These are phyloP conservation scores for Isoperla grammatica DNA, from an alignment of 2,888 invertebrate species.

Conservation along the genomic window DNA sequence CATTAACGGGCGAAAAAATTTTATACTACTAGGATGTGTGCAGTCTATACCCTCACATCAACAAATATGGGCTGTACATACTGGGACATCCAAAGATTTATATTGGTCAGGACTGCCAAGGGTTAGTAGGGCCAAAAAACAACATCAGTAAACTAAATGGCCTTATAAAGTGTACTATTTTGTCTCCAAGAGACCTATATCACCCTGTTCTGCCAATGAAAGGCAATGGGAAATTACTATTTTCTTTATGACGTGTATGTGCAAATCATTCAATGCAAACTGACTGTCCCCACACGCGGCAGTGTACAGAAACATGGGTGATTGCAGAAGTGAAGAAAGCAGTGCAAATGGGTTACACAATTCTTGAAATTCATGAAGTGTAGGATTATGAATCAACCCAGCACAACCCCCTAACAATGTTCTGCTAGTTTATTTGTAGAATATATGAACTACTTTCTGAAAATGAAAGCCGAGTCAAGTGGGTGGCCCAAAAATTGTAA, in stretches of 20 bases:
- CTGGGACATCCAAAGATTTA: conserved; percentile 36
- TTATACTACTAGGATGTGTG: conserved; percentile 34
- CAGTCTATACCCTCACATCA: conserved; percentile 36
- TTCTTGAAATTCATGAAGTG: not conserved
- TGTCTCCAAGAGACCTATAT: conserved; percentile 31
- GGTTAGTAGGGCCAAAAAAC: not conserved
- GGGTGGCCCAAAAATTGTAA: conserved; percentile 34
- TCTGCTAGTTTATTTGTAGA: conserved; percentile 37
- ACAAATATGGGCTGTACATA: conserved; percentile 36
- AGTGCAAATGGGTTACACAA: not conserved
- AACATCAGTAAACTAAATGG: conserved; percentile 30
- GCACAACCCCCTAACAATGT: not conserved
- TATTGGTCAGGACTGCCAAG: not conserved
- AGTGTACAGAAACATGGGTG: conserved; percentile 37
- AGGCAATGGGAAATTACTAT: not conserved
- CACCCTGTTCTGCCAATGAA: not conserved
- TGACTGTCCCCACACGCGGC: conserved; percentile 19
- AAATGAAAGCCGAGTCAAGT: conserved; percentile 36
- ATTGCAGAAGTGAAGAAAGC: conserved; percentile 39
- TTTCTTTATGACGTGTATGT: not conserved
- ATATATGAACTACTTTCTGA: conserved; percentile 38
- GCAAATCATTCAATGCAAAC: conserved; percentile 19
- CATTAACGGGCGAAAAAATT: conserved; percentile 32
- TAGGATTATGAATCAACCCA: not conserved
- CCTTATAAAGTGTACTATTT: conserved; percentile 32